A percentile compares a stretch with the other conserved stretches of the same genome.
Evolutionary conservation across 2,888 invertebrate genomes (phyloP).

Genomic region (Melieria omissa): DNA sequence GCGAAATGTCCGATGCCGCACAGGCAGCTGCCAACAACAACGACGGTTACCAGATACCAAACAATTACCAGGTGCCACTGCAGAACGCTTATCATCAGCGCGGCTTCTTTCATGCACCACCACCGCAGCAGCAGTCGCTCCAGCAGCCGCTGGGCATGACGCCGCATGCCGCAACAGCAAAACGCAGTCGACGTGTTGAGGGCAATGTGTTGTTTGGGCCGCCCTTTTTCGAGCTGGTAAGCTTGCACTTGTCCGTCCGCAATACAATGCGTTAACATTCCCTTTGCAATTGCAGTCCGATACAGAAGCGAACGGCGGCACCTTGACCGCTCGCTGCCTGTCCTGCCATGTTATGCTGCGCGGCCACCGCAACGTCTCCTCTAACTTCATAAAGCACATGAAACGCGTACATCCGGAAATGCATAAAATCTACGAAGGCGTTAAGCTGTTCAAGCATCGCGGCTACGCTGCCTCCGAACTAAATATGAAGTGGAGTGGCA

Average conservation of each 20-base stretch:
- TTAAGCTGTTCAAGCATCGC: constrained; percentile 33
- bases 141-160: neutral
- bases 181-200: constrained; percentile 43
- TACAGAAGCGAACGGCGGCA: constrained; percentile 3
- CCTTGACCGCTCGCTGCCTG: constrained; percentile 40
- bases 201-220: constrained; percentile 43
- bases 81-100: neutral
- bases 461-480: constrained; percentile 13
- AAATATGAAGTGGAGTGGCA: constrained; percentile 19
- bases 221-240: constrained; percentile 49
- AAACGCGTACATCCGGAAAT: constrained; percentile 47
- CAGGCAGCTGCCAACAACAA: neutral
- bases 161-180: constrained; percentile 27
- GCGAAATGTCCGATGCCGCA: neutral
- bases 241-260: neutral
- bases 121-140: constrained; percentile 15
- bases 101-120: constrained; percentile 16
- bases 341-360: constrained; percentile 45
- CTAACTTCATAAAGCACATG: constrained; percentile 49
- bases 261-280: neutral
- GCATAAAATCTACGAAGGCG: constrained; percentile 46
- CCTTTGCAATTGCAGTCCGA: constrained; percentile 7
- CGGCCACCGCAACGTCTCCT: constrained; percentile 47
- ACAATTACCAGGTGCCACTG: neutral
- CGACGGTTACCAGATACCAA: neutral